phyloP scores from a whole-genome alignment of 2,888 invertebrate genomes.

The Platycheirus albimanus region DNA sequence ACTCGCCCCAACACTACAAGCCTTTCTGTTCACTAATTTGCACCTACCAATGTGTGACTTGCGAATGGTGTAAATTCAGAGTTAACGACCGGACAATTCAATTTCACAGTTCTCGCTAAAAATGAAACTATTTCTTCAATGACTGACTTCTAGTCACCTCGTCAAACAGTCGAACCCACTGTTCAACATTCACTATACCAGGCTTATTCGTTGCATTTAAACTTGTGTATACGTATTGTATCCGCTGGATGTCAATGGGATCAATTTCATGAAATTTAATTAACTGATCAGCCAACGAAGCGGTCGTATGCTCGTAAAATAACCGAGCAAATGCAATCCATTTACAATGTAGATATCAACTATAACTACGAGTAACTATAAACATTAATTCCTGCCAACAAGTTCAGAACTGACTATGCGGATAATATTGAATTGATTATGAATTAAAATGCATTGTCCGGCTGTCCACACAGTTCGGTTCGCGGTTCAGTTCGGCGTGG shows the following conservation, averaged over 20 bases:
- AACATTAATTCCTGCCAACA: background rate
- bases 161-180: background rate
- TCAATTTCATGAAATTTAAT: slow-evolving; percentile 73
- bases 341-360: background rate
- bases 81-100: slow-evolving; percentile 70
- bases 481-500: no score
- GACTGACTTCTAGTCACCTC: background rate
- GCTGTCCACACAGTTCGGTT: slow-evolving; percentile 1
- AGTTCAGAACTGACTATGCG: slow-evolving; percentile 13
- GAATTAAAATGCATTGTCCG: slow-evolving; percentile 59
- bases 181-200: no score
- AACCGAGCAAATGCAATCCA: slow-evolving; percentile 36
- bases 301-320: slow-evolving; percentile 54
- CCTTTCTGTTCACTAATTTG: slow-evolving; percentile 35
- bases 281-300: slow-evolving; percentile 34
- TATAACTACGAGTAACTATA: background rate
- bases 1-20: background rate
- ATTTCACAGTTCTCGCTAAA: slow-evolving; percentile 58
- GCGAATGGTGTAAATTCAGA: slow-evolving; percentile 46
- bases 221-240: slow-evolving; percentile 25
- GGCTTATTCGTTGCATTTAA: slow-evolving; percentile 1
- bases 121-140: slow-evolving; percentile 50
- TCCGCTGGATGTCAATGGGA: slow-evolving; percentile 64
- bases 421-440: slow-evolving; percentile 67
- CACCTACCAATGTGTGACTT: slow-evolving; percentile 27